Conservation (phyloP, 2,797 vertebrate species). For the Uromys caudimaculatus region DNA sequence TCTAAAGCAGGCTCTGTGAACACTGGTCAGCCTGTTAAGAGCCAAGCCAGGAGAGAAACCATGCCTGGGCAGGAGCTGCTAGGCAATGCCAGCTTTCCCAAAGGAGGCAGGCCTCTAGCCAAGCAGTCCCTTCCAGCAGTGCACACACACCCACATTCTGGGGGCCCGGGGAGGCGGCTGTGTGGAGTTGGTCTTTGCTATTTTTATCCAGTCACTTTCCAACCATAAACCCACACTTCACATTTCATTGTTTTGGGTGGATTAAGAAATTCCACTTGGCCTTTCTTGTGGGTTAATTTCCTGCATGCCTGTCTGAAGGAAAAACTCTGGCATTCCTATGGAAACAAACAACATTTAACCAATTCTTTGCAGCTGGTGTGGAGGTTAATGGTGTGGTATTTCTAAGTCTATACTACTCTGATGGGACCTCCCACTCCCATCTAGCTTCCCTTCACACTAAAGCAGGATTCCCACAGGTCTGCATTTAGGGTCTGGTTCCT, state of each 20-base stretch:
- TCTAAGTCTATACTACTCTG: neutral
- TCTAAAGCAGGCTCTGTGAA: neutral
- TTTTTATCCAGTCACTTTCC: constrained; percentile 74
- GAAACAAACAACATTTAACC: constrained; percentile 52
- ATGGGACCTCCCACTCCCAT: neutral
- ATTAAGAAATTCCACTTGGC: constrained; percentile 54
- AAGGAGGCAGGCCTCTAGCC: neutral
- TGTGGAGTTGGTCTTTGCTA: constrained; percentile 65
- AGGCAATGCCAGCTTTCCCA: neutral
- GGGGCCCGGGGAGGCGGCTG: neutral
- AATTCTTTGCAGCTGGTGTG: neutral
- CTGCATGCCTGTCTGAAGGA: constrained; percentile 46
- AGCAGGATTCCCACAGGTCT: neutral
- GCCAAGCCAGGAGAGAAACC: neutral
- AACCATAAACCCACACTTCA: constrained; percentile 73
- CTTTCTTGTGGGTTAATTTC: constrained; percentile 77
- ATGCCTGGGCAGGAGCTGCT: neutral
- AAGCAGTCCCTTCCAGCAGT: neutral
- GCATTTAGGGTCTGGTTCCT: neutral
- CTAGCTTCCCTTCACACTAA: neutral
- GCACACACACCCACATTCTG: fast-evolving
- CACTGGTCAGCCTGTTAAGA: neutral
- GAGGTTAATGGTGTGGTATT: neutral
- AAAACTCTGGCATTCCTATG: constrained; percentile 25
- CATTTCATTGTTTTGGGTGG: constrained; percentile 69